Evolutionary conservation across 2,888 invertebrate species (phyloP).

Genomic region (Troides aeacus): DNA sequence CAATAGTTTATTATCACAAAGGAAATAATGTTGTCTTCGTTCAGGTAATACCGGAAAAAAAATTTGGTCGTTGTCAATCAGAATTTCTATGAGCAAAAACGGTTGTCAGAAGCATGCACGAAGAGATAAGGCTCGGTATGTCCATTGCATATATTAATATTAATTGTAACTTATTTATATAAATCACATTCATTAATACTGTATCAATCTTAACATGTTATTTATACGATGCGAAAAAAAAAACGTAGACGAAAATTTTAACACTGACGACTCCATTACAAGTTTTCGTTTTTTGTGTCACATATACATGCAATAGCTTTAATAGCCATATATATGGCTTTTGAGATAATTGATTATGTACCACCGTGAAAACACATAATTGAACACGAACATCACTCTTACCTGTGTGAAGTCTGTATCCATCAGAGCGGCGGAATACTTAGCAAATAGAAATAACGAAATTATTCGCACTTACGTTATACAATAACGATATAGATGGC

Average conservation of each 20-base stretch:
- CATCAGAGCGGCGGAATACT: slow-evolving; percentile 6
- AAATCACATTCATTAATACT: slow-evolving; percentile 18
- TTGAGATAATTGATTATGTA: slow-evolving; percentile 28
- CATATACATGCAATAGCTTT: slow-evolving; percentile 13
- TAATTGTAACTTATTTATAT: slow-evolving; percentile 24
- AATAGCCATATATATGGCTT: slow-evolving; percentile 17
- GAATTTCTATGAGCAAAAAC: slow-evolving; percentile 22
- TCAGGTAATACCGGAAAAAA: slow-evolving; percentile 14
- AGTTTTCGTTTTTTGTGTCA: slow-evolving; percentile 16
- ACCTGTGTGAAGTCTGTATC: slow-evolving; percentile 11
- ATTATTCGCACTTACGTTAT: background rate
- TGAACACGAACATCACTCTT: slow-evolving; percentile 25
- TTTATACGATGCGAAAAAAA: background rate
- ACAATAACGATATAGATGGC: background rate
- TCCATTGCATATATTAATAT: slow-evolving; percentile 25
- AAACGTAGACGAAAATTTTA: slow-evolving; percentile 10
- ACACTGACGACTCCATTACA: background rate
- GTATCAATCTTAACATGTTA: slow-evolving; percentile 6
- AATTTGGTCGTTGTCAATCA: slow-evolving; percentile 17
- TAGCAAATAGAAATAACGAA: slow-evolving; percentile 2
- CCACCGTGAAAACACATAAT: slow-evolving; percentile 28
- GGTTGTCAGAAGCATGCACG: slow-evolving; percentile 23
- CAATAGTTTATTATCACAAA: background rate
- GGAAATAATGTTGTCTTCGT: slow-evolving; percentile 1
- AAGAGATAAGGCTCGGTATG: slow-evolving; percentile 25